A percentile compares a stretch with the other conserved stretches of the same genome.
Conservation (phyloP, 2,888 invertebrate species). For the Notodonta dromedarius region DNA sequence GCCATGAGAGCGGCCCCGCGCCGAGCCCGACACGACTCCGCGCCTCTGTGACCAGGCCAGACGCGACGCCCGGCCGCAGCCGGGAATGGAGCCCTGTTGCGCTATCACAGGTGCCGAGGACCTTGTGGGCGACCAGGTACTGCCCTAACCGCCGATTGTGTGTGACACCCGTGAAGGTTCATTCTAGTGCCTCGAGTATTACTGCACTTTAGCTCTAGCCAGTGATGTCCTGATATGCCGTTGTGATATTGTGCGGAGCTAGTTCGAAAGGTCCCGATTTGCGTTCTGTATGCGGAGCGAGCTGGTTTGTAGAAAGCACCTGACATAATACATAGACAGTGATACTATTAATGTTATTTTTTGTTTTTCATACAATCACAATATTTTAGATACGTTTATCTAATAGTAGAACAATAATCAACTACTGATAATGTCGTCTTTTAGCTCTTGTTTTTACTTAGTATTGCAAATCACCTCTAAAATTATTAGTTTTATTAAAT, state of each 20-base stretch:
- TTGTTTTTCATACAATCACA: too few species aligned
- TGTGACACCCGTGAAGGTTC: conserved; percentile 22
- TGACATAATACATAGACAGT: conserved; percentile 6
- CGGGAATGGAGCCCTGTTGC: conserved; percentile 82
- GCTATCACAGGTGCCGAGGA: conserved; percentile 78
- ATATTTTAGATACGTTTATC: too few species aligned
- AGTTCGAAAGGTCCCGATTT: conserved; percentile 24
- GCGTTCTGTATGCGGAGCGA: conserved; percentile 40
- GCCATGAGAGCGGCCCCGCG: conserved; percentile 46
- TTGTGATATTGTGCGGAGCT: conserved; percentile 33
- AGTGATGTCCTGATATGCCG: conserved; percentile 36
- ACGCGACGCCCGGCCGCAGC: conserved; percentile 62
- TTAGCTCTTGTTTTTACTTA: too few species aligned
- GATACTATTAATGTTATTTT: too few species aligned
- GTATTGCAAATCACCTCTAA: too few species aligned
- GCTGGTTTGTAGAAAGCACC: conserved; percentile 51
- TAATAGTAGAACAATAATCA: too few species aligned
- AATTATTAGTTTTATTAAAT: too few species aligned
- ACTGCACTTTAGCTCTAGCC: conserved; percentile 20
- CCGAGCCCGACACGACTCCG: conserved; percentile 39
- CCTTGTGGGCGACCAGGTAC: conserved; percentile 82
- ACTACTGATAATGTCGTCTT: too few species aligned
- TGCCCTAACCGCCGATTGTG: conserved; percentile 27
- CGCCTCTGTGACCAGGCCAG: conserved; percentile 46
- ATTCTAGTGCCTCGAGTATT: conserved; percentile 8